Base-by-base conservation (phyloP, 2,797 vertebrate species). In the Muraenolepis orangiensis region DNA sequence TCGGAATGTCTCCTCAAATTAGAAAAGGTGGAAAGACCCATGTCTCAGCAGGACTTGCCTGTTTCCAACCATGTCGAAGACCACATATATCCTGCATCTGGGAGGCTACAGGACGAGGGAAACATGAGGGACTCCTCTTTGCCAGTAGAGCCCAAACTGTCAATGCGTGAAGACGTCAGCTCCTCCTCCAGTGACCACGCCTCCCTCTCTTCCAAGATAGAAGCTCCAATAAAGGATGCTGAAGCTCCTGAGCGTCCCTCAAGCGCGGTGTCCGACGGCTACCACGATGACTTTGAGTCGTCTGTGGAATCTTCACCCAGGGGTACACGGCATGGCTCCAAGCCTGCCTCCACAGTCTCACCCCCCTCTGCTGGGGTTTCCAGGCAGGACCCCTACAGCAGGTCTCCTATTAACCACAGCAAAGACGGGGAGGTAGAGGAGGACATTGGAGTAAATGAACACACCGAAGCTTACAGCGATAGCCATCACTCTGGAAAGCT, bases 391-490 rank as follows among this genome's bases (percentile, higher is more conserved):
- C 76, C 78, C 16, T 69, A 51, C 0, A 82, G 75, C 74, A 88
- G 85, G 77, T 87, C 89, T 51, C 30, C 87, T 38, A 83, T 84
- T 18, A 81, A 82, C 74, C 87, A 87, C 77, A 94, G 92, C 8
- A 94, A 94, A 16, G 93, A 93, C 0, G 95, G 95, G 40, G 84
- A 88, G 32, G 74, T 83, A 20, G 95, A 96, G 13, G 95, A 93
- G 0, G 96, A 97, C 74, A 94, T 98, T 85, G 91, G 90, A 3
- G 96, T 94, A 36, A 94, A 93, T 85, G 90, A 90, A 32, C 91
- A 76, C 72, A 96, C 94, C 75, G 83, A 76, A 28, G 91, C 80
- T 26, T 80, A 88, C 66, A 91, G 84, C 38, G 86, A 83, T 69
- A 94, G 77, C 66, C 5, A 84, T 14, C 91, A 91, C 51, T 95